Base-by-base conservation (phyloP, 35 echinoderm and acorn worm genomes). In the Stichopus chloronotus region DNA sequence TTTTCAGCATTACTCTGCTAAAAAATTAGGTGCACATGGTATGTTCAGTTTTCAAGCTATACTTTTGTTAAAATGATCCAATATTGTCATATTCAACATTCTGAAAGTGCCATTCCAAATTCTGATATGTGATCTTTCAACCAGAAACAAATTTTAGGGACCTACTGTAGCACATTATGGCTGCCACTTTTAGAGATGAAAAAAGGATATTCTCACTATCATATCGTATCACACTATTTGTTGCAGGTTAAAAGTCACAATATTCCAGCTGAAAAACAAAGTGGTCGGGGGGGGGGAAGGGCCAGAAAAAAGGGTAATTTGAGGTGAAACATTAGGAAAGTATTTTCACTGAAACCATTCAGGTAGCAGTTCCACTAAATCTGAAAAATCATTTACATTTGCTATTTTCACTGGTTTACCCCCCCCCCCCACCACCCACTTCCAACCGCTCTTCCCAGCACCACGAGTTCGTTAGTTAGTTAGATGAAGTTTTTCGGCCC, bases 211-310 rank as follows among this genome's bases (percentile, higher is more conserved):
- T n/a, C n/a, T n/a, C n/a, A n/a, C n/a, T n/a, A n/a, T n/a, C n/a
- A n/a, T n/a, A n/a, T n/a, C n/a, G n/a, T n/a, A n/a, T n/a, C n/a
- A n/a, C n/a, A n/a, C n/a, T n/a, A n/a, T n/a, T n/a, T 3, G 30
- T 43, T 43, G 30, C 30, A 43, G 30, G 30, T 43, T 43, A 43
- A 43, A 43, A 43, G 30, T 71, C 65, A 71, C 65, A 14, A 71
- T 20, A 14, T 71, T 71, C 65, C n/a, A 71, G 65, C 65, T 71
- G 65, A 71, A 71, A 71, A 71, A 71, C 65, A 71, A 71, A 71
- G 65, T 71, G 65, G 30, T 43, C 30, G 65, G 11, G 11, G 11
- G 4, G n/a, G 65, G 65, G 11, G n/a, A n/a, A n/a, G n/a, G n/a
- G n/a, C n/a, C 11, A 71, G n/a, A 71, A 20, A 20, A 71, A 14